Evolutionary conservation across 2,113 vertebrate genomes (phyloP).

Genomic region (Pyrgilauda ruficollis): DNA sequence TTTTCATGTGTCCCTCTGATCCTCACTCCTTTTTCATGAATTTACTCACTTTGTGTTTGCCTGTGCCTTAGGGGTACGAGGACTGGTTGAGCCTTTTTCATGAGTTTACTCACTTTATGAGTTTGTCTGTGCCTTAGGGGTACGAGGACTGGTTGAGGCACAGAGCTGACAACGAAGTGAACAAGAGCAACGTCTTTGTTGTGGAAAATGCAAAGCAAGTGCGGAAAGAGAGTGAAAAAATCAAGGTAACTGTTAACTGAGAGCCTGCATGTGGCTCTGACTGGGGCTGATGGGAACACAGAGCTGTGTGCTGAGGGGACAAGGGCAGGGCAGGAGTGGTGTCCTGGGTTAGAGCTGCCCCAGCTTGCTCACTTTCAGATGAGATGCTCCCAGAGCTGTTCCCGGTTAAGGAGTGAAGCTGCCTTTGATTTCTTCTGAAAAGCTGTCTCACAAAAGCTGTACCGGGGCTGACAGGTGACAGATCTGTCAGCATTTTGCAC

Average conservation of each 20-base stretch:
- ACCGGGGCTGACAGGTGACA: neutral
- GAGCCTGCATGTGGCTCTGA: accelerated
- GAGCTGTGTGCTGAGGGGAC: neutral
- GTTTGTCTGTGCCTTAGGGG: conserved; percentile 77
- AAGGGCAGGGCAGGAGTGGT: neutral
- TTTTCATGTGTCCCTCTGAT: neutral
- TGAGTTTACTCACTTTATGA: neutral
- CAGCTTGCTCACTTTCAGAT: accelerated
- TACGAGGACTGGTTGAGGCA: conserved; percentile 99
- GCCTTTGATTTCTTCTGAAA: conserved; percentile 29
- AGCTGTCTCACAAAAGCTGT: conserved; percentile 23
- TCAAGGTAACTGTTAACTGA: conserved; percentile 82
- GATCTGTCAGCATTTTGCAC: neutral
- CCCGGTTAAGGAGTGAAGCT: neutral
- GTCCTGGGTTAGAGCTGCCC: neutral
- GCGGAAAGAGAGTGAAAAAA: conserved; percentile 89
- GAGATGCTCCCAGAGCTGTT: neutral
- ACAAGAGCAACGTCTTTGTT: conserved; percentile 88
- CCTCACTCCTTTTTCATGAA: neutral
- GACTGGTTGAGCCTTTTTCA: conserved; percentile 86
- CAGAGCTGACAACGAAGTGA: conserved; percentile 96
- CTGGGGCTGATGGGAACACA: neutral
- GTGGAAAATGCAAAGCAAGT: conserved; percentile 82
- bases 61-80: conserved; percentile 88
- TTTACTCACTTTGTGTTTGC: neutral